Base-by-base conservation (phyloP, 1,140 invertebrate genomes). In the Temnothorax longispinosus region DNA sequence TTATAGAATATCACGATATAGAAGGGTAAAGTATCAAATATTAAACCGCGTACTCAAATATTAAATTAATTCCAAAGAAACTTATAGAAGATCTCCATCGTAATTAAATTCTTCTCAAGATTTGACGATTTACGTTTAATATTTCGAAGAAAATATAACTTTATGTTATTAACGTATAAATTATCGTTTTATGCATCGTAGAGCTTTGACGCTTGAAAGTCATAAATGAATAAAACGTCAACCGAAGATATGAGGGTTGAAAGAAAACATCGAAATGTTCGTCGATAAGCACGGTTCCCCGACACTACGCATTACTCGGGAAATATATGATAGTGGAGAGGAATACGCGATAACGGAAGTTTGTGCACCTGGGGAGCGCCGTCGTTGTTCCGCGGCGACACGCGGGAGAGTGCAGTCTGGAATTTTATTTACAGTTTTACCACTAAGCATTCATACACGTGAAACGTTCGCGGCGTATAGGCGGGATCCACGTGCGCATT, bases 401-500 rank as follows among this genome's bases (percentile, higher is more conserved):
- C 60, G 27, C 58, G 18, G 47, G 32, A 54, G 47, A 78, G 56
- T 71, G 74, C 76, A 85, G 84, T 84, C 72, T 89, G 84, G 90
- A 92, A 92, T 93, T 93, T 87, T 89, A 92, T 91, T 92, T 92
- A 92, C 87, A 27, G 27, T 27, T 27, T 27, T 27, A 27, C 27
- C 27, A 92, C 87, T 81, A 65, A 52, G 85, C 81, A 88, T 67
- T 80, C 77, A 65, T 71, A 82, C 65, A 84, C 41, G 86, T 74
- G 84, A 82, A 91, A 87, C 88, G 87, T 87, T 82, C 54, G 62
- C 44, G 58, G 74, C 69, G 52, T 78, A 82, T 47, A 18, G 56
- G 35, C 71, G 60, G 38, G 67, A 85, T 47, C 41, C 89, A 89
- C 87, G 87, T 90, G 84, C 32, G 38, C 65, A 67, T 81, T 71